Evolutionary conservation across 2,888 invertebrate species (phyloP).

Genomic region (Epinotia bilunana): DNA sequence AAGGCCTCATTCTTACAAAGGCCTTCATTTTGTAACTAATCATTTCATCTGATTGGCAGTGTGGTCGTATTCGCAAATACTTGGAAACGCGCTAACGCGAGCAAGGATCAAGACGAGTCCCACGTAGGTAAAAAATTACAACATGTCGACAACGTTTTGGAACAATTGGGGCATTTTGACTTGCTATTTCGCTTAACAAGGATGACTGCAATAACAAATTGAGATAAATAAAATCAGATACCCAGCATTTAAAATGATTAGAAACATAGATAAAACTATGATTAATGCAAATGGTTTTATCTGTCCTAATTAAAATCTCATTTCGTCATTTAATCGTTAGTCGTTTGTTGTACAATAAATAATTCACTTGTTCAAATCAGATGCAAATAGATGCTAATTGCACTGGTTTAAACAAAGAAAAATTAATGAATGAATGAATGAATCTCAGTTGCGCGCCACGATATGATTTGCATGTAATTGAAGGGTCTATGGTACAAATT

Average conservation of each 20-base stretch:
- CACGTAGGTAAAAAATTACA: too few relatives aligned
- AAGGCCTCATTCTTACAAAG: too few relatives aligned
- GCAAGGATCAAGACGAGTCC: too few relatives aligned
- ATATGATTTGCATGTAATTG: constrained; percentile 50
- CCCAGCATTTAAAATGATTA: constrained; percentile 16
- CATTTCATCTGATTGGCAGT: neutral
- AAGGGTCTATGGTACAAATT: constrained; percentile 44
- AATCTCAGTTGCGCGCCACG: constrained; percentile 35
- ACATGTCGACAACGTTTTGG: too few relatives aligned
- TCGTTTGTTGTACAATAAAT: constrained; percentile 41
- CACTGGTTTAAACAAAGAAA: constrained; percentile 39
- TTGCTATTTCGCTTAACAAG: neutral
- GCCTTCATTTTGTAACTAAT: neutral
- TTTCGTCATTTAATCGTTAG: constrained; percentile 22
- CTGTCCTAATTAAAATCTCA: constrained; percentile 39
- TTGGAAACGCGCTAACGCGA: too few relatives aligned
- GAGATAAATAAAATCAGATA: neutral
- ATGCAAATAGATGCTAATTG: constrained; percentile 44
- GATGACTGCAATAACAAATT: constrained; percentile 6
- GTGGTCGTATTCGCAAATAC: neutral
- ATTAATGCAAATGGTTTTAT: constrained; percentile 33
- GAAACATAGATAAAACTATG: constrained; percentile 21
- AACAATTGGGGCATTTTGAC: neutral
- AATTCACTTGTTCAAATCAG: constrained; percentile 42
- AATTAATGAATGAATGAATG: constrained; percentile 44